Base-by-base conservation (phyloP, 2,888 invertebrate species). In the Meteorus cinctellus region DNA sequence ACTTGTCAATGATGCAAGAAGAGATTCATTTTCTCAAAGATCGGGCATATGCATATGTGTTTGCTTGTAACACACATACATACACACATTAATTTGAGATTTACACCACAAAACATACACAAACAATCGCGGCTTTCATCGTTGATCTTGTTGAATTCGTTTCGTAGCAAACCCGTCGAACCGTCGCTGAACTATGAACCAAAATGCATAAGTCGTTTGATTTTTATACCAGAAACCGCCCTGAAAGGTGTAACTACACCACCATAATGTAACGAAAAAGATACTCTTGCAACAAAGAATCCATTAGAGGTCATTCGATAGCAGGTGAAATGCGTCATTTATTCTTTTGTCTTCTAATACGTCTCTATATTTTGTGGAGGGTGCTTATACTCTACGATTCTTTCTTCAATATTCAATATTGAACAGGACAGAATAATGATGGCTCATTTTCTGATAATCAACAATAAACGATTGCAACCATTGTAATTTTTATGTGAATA, bases 271-370 rank as follows among this genome's bases (percentile, higher is more conserved):
- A 16, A 51, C 24, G 34, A 78, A 80, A 80, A 75, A 82, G 76
- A 80, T 68, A 79, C 62, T 71, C 69, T 45, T 69, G 29, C 12
- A 41, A 77, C 74, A 79, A 82, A 81, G 78, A 79, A 81, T 81
- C 86, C 86, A 87, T 87, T 86, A 86, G 78, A 78, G 65, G 85
- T 78, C 70, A 86, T 71, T 74, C 76, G 86, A 86, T 86, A 85
- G 77, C 76, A 34, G 45, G 45, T 60, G 67, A 41, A 59, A 19
- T 55, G 55, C 19, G 34, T 6, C 34, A 34, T 55, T 55, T 55
- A 19, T 55, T 55, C 55, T 55, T n/a, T 55, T 55, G 55, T 55
- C n/a, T 6, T 48, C n/a, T 16, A 48, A 4, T 55, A 24, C 55
- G 55, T 19, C 55, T 6, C 19, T 6, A 8, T 4, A 0, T 55